Evolutionary conservation across 2,888 invertebrate species (phyloP).

Genomic region (Microplitis manilae): DNA sequence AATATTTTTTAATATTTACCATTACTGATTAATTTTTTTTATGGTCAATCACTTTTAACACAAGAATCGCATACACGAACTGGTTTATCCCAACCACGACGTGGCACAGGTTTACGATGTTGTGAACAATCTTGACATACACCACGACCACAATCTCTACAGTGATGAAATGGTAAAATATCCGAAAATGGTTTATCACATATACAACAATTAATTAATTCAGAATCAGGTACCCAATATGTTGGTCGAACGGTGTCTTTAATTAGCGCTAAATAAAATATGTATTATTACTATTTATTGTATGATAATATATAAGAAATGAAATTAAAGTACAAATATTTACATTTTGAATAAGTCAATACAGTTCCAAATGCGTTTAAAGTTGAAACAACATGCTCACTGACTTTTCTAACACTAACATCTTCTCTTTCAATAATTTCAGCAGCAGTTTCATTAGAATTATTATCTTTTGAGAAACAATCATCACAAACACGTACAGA

Average conservation of each 20-base stretch:
- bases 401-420: conserved; percentile 76
- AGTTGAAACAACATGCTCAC: conserved; percentile 83
- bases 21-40: not conserved
- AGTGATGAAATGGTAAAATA: conserved; percentile 71
- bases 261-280: conserved; percentile 74
- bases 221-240: conserved; percentile 86
- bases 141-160: conserved; percentile 82
- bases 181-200: conserved; percentile 76
- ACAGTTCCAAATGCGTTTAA: conserved; percentile 81
- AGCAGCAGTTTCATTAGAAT: conserved; percentile 60
- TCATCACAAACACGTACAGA: conserved; percentile 83
- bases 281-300: not conserved
- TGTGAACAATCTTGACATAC: conserved; percentile 84
- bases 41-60: conserved; percentile 65
- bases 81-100: conserved; percentile 81
- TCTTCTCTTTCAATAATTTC: conserved; percentile 65
- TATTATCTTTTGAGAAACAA: conserved; percentile 73
- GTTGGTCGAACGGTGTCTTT: conserved; percentile 83
- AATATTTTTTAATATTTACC: conserved; percentile 5
- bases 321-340: conserved; percentile 49
- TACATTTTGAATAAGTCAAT: conserved; percentile 82
- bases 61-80: conserved; percentile 85
- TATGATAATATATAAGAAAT: not conserved
- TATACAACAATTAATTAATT: conserved; percentile 78
- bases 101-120: conserved; percentile 79